Percentiles rank a stretch among this genome's conserved stretches.
These are phyloP conservation scores for Trinectes maculatus DNA, from an alignment of 2,113 vertebrate species.

Conservation along the genomic window DNA sequence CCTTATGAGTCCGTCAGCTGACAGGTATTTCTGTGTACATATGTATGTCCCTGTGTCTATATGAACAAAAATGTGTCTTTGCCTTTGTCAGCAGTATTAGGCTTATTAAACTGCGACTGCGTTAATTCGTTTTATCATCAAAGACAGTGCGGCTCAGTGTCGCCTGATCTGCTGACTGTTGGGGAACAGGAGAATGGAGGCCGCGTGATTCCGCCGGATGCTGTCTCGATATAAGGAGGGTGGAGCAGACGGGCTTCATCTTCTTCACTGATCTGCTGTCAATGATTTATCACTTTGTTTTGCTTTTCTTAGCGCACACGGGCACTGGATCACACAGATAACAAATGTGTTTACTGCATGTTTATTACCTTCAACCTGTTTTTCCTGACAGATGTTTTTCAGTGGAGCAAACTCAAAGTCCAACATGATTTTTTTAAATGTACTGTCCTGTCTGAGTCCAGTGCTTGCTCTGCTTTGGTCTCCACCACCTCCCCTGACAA, in stretches of 20 bases:
- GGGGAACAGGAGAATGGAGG: constrained; percentile 12
- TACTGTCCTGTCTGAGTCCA: too few species aligned
- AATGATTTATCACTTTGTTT: constrained; percentile 66
- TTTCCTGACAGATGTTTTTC: too few species aligned
- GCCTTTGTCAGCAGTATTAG: constrained; percentile 50
- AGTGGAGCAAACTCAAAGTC: too few species aligned
- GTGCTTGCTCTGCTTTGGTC: not conserved
- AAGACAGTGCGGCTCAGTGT: constrained; percentile 26
- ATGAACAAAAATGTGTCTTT: not conserved
- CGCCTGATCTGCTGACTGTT: constrained; percentile 54
- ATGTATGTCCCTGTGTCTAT: not conserved
- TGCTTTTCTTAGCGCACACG: constrained; percentile 44
- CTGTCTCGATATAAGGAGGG: constrained; percentile 28
- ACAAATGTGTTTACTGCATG: constrained; percentile 10
- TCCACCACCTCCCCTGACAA: not conserved
- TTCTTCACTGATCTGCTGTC: constrained; percentile 47
- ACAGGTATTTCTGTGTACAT: constrained; percentile 1
- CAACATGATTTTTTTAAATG: too few species aligned
- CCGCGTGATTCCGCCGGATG: constrained; percentile 23
- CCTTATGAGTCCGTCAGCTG: not conserved
- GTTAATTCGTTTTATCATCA: constrained; percentile 68
- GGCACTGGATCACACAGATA: constrained; percentile 12
- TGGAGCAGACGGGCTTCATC: constrained; percentile 52
- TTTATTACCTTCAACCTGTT: constrained; percentile 41
- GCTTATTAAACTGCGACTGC: constrained; percentile 60